Conservation (phyloP, 1,140 invertebrate species). For the Potamilus streckersoni region DNA sequence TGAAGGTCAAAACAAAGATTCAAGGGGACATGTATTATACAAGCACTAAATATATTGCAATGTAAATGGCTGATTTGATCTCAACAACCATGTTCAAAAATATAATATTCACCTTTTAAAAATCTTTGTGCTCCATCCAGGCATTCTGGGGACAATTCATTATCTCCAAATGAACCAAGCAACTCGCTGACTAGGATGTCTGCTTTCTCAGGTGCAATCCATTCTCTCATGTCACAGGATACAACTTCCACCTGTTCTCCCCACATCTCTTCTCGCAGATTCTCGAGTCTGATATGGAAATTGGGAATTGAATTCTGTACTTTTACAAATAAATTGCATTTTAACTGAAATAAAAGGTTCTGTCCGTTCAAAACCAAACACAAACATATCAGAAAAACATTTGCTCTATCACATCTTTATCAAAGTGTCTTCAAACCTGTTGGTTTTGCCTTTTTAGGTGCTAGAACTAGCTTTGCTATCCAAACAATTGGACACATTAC, state of each 20-base stretch:
- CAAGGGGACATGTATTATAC: too few species aligned
- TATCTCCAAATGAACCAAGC: constrained; percentile 97
- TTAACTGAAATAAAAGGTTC: not conserved
- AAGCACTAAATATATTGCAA: too few species aligned
- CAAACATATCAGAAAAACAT: not conserved
- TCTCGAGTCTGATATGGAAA: constrained; percentile 73
- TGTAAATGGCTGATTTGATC: too few species aligned
- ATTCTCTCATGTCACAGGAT: constrained; percentile 89
- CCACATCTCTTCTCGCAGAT: constrained; percentile 86
- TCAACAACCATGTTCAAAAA: too few species aligned
- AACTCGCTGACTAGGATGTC: constrained; percentile 98
- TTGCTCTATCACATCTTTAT: too few species aligned
- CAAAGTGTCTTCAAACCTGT: too few species aligned
- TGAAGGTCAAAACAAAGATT: too few species aligned
- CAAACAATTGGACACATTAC: too few species aligned
- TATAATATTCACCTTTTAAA: constrained; percentile 76
- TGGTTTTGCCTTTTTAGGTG: too few species aligned
- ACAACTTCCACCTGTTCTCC: constrained; percentile 71
- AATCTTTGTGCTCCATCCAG: constrained; percentile 93
- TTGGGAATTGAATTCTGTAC: constrained; percentile 4
- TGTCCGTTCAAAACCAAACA: not conserved
- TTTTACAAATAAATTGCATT: not conserved
- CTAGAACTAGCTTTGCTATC: too few species aligned
- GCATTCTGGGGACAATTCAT: constrained; percentile 98
- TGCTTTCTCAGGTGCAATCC: constrained; percentile 77